phyloP scores from a whole-genome alignment of 2,797 vertebrate genomes.

The Poecilia picta region DNA sequence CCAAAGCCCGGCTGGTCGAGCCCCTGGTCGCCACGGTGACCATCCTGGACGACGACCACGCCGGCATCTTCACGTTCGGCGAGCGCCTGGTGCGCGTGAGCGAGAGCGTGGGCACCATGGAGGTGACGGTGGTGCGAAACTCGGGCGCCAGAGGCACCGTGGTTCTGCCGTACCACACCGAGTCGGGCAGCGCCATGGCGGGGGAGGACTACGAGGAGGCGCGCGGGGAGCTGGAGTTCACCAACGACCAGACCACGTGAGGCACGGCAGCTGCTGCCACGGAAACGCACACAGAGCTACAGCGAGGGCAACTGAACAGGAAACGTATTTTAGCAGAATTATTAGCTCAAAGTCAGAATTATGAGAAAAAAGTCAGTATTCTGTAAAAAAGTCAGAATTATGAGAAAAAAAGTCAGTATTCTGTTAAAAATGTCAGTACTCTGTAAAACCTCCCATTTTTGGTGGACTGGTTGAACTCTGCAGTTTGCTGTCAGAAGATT shows the following conservation, averaged over 20 bases:
- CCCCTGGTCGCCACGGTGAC: slow-evolving; percentile 91
- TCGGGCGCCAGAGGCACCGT: slow-evolving; percentile 92
- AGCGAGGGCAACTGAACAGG: no score
- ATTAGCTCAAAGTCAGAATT: no score
- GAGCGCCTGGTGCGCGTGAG: slow-evolving; percentile 87
- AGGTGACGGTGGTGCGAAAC: slow-evolving; percentile 90
- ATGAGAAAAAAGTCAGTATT: no score
- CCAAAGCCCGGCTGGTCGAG: slow-evolving; percentile 86
- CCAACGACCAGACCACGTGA: slow-evolving; percentile 94
- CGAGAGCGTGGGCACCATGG: slow-evolving; percentile 93
- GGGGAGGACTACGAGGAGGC: slow-evolving; percentile 90
- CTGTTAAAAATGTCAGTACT: no score
- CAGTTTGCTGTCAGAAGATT: no score
- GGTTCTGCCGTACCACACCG: slow-evolving; percentile 87
- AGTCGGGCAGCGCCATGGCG: slow-evolving; percentile 85
- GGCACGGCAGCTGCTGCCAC: slow-evolving; percentile 35
- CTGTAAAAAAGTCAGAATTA: no score
- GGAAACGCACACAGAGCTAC: background rate
- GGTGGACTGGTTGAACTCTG: no score
- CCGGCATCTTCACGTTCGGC: slow-evolving; percentile 94
- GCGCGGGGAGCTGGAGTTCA: slow-evolving; percentile 90
- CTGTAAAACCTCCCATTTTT: background rate
- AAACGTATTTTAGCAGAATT: no score
- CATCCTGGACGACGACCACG: slow-evolving; percentile 96
- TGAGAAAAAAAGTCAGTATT: no score